phyloP scores from a whole-genome alignment of 35 echinoderm and acorn worm species.

The Nesometra sesokonis region DNA sequence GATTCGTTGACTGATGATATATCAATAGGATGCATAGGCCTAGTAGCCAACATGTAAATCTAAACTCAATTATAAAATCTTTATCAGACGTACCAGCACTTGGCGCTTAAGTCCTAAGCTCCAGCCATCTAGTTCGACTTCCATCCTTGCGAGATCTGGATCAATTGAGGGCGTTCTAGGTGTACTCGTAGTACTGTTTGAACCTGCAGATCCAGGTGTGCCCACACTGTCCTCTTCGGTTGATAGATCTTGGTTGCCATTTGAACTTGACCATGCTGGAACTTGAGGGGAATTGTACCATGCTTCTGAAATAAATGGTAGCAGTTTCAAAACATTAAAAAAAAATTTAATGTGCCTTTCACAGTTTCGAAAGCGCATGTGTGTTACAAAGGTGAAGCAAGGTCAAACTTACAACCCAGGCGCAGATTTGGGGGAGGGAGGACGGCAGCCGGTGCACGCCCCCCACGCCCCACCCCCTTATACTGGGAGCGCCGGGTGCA shows the following conservation, averaged over 20 bases:
- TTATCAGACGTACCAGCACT: conserved; percentile 65
- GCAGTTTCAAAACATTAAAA: no score
- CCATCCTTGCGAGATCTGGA: conserved; percentile 80
- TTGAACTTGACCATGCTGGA: background rate
- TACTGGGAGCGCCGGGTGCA: no score
- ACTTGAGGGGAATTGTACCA: background rate
- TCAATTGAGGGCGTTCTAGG: conserved; percentile 56
- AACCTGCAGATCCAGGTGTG: background rate
- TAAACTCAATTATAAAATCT: background rate
- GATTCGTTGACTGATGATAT: no score
- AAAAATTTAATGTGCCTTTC: no score
- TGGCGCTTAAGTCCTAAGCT: conserved; percentile 78
- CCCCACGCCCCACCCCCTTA: no score
- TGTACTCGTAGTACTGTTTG: background rate
- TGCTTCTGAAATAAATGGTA: background rate
- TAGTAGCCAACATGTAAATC: no score
- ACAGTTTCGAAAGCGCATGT: no score
- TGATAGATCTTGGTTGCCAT: background rate
- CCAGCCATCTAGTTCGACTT: conserved; percentile 81
- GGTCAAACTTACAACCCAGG: no score
- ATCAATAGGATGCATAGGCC: no score
- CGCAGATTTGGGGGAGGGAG: no score
- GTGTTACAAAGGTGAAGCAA: no score
- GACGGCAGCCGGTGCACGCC: no score
- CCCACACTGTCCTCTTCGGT: background rate